Evolutionary conservation across 2,797 vertebrate genomes (phyloP).

Genomic region (Todus mexicanus): DNA sequence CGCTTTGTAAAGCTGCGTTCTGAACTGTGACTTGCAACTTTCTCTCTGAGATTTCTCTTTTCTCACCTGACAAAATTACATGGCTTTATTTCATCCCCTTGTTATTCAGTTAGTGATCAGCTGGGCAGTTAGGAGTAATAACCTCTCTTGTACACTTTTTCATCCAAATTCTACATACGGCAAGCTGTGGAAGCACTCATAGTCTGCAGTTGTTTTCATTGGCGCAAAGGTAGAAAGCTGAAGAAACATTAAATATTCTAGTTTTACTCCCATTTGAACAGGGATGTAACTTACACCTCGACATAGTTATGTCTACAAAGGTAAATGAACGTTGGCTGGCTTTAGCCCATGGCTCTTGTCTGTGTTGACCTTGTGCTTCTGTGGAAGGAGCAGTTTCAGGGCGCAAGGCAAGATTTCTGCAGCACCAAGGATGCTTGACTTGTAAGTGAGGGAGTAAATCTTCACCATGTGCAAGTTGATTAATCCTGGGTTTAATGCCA

Average conservation of each 20-base stretch:
- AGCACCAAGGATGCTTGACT: background rate
- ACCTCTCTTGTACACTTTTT: background rate
- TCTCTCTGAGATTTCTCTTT: background rate
- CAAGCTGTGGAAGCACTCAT: background rate
- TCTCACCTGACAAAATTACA: background rate
- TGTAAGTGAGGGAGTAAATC: background rate
- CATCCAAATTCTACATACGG: background rate
- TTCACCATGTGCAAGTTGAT: background rate
- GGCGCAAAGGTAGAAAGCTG: background rate
- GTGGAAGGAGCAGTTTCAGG: background rate
- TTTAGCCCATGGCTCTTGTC: background rate
- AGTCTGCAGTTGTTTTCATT: background rate
- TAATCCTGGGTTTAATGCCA: constrained; percentile 16
- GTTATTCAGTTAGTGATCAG: background rate
- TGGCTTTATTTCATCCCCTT: background rate
- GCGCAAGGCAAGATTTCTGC: background rate
- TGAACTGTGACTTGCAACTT: background rate
- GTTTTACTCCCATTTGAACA: background rate
- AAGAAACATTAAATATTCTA: background rate
- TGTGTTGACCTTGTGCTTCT: background rate
- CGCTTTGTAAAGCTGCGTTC: background rate
- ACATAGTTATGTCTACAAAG: background rate
- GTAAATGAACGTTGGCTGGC: background rate
- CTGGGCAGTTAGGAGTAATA: background rate
- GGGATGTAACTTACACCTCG: background rate